Conservation (phyloP, 2,113 vertebrate genomes). For the Syrmaticus mikado region DNA sequence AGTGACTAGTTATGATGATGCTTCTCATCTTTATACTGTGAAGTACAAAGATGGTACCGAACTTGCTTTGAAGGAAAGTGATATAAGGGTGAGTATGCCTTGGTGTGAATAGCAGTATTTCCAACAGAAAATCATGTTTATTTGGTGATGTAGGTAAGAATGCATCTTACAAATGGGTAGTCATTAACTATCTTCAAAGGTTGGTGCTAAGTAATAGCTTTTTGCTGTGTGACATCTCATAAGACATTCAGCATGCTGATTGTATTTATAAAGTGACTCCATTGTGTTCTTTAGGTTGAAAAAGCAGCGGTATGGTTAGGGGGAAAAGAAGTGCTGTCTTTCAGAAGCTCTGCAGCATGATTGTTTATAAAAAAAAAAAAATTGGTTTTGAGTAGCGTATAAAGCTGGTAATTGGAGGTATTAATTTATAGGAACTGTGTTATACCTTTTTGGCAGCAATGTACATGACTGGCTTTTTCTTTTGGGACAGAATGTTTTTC, state of each 20-base stretch:
- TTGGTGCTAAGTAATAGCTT: background rate
- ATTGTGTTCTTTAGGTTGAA: background rate
- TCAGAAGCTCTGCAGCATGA: background rate
- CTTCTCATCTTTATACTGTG: constrained; percentile 88
- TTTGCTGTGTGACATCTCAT: background rate
- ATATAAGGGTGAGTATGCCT: constrained; percentile 85
- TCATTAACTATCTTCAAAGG: background rate
- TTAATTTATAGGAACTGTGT: background rate
- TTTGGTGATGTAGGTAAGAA: background rate
- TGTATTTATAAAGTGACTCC: fast-evolving
- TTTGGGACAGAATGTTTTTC: background rate
- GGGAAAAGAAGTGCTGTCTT: background rate
- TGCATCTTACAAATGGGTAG: fast-evolving
- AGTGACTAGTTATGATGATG: constrained; percentile 81
- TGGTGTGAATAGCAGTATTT: background rate
- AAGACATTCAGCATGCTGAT: background rate
- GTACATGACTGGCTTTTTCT: background rate
- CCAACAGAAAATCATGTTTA: background rate
- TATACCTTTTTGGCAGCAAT: background rate
- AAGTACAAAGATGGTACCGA: constrained; percentile 97
- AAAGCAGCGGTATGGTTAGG: background rate
- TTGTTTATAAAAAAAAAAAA: background rate
- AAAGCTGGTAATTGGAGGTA: background rate
- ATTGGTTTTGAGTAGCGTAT: background rate
- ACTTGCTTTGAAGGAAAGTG: constrained; percentile 88